Evolutionary conservation across 2,888 invertebrate species (phyloP).

Genomic region (Brenthis ino): DNA sequence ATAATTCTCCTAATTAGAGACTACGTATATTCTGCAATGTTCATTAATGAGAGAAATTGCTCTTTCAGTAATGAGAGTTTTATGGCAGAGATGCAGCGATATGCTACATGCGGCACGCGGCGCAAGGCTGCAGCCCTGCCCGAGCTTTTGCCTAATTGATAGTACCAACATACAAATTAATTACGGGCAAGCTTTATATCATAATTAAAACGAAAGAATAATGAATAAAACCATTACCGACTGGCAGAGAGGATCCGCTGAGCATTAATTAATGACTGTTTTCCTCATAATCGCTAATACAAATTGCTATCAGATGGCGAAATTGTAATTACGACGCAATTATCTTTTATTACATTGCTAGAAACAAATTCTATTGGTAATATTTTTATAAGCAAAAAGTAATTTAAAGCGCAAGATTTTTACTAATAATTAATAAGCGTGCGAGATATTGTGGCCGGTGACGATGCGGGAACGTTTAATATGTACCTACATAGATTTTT

Average conservation of each 20-base stretch:
- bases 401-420: conserved; percentile 18
- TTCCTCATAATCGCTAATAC: conserved; percentile 36
- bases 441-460: conserved; percentile 26
- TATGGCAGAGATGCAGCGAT: conserved; percentile 39
- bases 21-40: conserved; percentile 33
- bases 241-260: conserved; percentile 36
- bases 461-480: conserved; percentile 33
- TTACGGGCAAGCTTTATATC: conserved; percentile 44
- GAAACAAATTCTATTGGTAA: conserved; percentile 21
- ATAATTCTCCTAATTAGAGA: conserved; percentile 31
- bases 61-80: conserved; percentile 42
- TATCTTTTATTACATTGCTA: conserved; percentile 21
- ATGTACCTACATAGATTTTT: conserved; percentile 39
- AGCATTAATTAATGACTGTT: conserved; percentile 39
- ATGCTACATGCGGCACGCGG: conserved; percentile 29
- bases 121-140: conserved; percentile 31
- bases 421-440: conserved; percentile 29
- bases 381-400: conserved; percentile 20
- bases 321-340: conserved; percentile 29
- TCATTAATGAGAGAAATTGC: conserved; percentile 42
- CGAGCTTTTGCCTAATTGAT: conserved; percentile 45
- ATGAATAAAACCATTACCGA: conserved; percentile 41
- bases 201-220: conserved; percentile 44
- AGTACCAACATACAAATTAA: conserved; percentile 47
- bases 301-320: conserved; percentile 31